Evolutionary conservation across 2,797 vertebrate genomes (phyloP).

Genomic region (Lepilemur septentrionalis): DNA sequence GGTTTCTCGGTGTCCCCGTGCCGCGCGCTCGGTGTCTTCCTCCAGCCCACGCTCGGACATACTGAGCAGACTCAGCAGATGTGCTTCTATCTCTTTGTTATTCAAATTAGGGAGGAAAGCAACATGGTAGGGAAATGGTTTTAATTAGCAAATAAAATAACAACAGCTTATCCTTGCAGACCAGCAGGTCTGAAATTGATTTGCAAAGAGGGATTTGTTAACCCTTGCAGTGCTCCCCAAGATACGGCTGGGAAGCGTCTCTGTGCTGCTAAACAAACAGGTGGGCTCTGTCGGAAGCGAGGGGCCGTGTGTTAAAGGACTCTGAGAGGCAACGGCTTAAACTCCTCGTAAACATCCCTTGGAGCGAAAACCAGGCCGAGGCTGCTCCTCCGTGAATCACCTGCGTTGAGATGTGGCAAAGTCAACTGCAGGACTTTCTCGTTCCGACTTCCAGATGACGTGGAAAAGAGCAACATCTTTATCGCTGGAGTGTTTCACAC

Average conservation of each 20-base stretch:
- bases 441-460: constrained; percentile 50
- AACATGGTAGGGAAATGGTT: constrained; percentile 61
- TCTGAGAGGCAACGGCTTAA: neutral
- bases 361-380: constrained; percentile 29
- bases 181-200: constrained; percentile 60
- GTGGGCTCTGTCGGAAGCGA: neutral
- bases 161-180: neutral
- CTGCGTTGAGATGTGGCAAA: constrained; percentile 7
- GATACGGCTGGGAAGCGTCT: constrained; percentile 43
- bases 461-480: neutral
- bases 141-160: constrained; percentile 72
- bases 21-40: constrained; percentile 76
- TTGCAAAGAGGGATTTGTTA: constrained; percentile 33
- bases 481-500: neutral
- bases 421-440: neutral
- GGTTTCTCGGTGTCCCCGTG: constrained; percentile 65
- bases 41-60: constrained; percentile 70
- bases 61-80: constrained; percentile 76
- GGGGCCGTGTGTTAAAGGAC: neutral
- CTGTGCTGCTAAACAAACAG: neutral
- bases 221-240: constrained; percentile 18
- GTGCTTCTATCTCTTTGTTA: constrained; percentile 71
- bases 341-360: constrained; percentile 33
- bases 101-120: constrained; percentile 65
- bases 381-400: neutral